These are phyloP conservation scores for Chiloscyllium punctatum DNA, from an alignment of 2,797 vertebrate species.

Conservation along the genomic window DNA sequence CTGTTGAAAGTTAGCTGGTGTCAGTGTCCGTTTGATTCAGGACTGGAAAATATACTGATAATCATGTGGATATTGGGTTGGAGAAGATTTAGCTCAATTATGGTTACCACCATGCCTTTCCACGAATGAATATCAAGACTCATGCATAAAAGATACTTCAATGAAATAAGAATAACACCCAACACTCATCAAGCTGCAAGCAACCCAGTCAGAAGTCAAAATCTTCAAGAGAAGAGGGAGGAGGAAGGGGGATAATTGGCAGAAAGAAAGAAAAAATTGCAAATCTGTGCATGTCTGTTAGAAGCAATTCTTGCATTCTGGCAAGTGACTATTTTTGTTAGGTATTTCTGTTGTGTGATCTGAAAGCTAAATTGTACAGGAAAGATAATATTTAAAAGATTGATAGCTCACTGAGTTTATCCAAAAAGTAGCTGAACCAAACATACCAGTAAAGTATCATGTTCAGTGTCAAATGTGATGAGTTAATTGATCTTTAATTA, in stretches of 20 bases:
- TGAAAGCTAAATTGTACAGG: background rate
- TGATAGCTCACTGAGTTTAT: background rate
- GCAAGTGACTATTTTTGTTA: background rate
- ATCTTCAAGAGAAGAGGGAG: too few species aligned
- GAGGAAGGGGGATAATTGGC: background rate
- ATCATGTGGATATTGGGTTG: background rate
- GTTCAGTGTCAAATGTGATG: too few species aligned
- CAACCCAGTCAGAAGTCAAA: background rate
- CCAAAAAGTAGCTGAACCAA: background rate
- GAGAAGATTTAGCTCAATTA: background rate
- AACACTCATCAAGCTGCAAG: background rate
- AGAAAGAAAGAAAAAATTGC: background rate
- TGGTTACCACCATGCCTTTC: background rate
- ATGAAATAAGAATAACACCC: background rate
- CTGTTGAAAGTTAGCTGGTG: background rate
- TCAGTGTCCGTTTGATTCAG: background rate
- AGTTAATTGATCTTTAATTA: background rate
- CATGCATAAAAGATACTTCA: background rate
- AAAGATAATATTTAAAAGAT: background rate
- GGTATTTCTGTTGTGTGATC: background rate
- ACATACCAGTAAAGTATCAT: background rate
- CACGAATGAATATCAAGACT: background rate
- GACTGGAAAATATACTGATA: background rate
- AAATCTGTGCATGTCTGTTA: background rate
- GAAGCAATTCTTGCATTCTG: background rate